Base-by-base conservation (phyloP, 2,888 invertebrate genomes). In the Oscheius sp. region DNA sequence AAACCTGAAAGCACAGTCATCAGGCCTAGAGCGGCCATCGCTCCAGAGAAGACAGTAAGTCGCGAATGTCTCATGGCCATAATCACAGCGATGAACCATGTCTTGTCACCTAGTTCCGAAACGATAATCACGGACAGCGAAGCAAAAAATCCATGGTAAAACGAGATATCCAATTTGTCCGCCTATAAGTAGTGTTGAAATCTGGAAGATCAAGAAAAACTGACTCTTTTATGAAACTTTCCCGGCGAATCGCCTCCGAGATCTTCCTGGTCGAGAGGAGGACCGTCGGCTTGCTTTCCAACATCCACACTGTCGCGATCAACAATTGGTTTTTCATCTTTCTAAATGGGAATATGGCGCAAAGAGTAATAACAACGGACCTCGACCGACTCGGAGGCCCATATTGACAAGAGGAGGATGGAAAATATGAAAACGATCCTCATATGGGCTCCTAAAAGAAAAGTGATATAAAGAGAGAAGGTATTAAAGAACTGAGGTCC, bases 71-170 rank as follows among this genome's bases (percentile, higher is more conserved):
- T 93, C 97, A 99, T 98, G 1, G 99, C 96, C 97, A 99, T 96
- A 80, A 99, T 97, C 84, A 97, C 97, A 47, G 98, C 97, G 87
- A 99, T 99, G 91, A 99, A 99, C 92, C 99, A 99, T 10, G 98
- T 99, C 91, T 98, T 99, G 75, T 84, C 84, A 13, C 97, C 98
- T 75, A 99, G 91, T 91, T 99, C 99, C 0, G 97, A 97, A 63
- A 99, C 96, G 76, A 99, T 92, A 86, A 99, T 98, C 82, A 99
- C 96, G 63, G 96, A 96, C 77, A 98, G 92, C 0, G 97, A 94
- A 53, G 97, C 96, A 71, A 97, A 91, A 90, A 99, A 96, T 21
- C 81, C 84, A 66, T 84, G 84, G 71, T 81, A 81, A 74, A 84
- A 84, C 21, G 82, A 79, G 42, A 84, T 80, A 73, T 84, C 82